phyloP scores from a whole-genome alignment of 2,113 vertebrate genomes.

The Ophthalmolycus amberensis region DNA sequence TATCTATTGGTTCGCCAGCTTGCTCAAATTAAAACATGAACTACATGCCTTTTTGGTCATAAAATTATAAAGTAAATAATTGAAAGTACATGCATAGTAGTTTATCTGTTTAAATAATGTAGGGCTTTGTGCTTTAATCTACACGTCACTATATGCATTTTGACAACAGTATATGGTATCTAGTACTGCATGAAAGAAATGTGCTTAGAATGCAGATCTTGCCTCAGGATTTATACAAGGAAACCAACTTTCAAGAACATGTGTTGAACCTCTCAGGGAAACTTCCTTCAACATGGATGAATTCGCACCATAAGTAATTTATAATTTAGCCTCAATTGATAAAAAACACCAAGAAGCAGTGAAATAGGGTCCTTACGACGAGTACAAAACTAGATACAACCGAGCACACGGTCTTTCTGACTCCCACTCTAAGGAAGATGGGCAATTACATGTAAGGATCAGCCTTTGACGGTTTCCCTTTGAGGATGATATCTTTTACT shows the following conservation, averaged over 20 bases:
- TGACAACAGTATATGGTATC: not conserved
- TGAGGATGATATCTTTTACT: slow-evolving; percentile 66
- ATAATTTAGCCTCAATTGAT: slow-evolving; percentile 34
- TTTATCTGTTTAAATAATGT: slow-evolving; percentile 2
- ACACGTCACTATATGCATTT: not conserved
- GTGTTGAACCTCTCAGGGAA: slow-evolving; percentile 1
- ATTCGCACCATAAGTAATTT: slow-evolving; percentile 1
- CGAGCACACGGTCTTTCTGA: slow-evolving; percentile 40
- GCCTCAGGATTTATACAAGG: not conserved
- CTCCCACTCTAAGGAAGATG: slow-evolving; percentile 30
- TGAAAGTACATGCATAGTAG: not conserved
- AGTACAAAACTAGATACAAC: slow-evolving; percentile 42
- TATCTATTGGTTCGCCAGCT: not conserved
- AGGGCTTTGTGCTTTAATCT: slow-evolving; percentile 12
- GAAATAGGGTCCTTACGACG: slow-evolving; percentile 19
- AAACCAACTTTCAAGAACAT: slow-evolving; percentile 17
- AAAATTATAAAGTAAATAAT: not conserved
- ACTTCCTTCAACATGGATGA: slow-evolving; percentile 18
- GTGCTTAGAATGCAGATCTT: slow-evolving; percentile 14
- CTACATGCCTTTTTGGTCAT: not conserved
- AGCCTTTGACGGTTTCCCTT: slow-evolving; percentile 69
- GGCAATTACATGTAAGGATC: slow-evolving; percentile 61
- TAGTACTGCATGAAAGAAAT: slow-evolving; percentile 2
- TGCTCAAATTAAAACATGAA: not conserved
- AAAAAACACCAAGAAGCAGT: slow-evolving; percentile 30